Base-by-base conservation (phyloP, 2,888 invertebrate genomes). In the Lasioglossum morio region DNA sequence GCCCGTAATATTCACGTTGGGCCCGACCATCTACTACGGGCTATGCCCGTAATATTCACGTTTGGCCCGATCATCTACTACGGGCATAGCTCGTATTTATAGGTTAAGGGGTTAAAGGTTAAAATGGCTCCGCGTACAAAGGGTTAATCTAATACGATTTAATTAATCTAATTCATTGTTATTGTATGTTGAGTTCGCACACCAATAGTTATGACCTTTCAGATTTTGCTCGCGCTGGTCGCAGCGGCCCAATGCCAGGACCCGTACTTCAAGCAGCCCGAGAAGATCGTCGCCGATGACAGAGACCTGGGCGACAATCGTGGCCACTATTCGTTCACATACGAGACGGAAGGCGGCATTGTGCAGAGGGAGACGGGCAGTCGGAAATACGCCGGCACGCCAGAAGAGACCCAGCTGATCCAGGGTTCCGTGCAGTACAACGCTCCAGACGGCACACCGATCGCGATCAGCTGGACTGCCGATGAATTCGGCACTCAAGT, bases 401-500 rank as follows among this genome's bases (percentile, higher is more conserved):
- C 92, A n/a, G 92, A 93, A 72, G 95, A 95, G 81, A 91, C 95
- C 0, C 95, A 95, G 70, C 81, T 95, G 81, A 95, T 95, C 60
- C 95, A 95, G 70, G 95, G 95, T 0, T 95, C 95, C 0, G 95
- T 95, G 0, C 95, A 95, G 80, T 95, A 95, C 88, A 95, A 95
- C 78, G 95, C 95, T 0, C 95, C 95, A 0, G 95, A 95, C 78
- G 95, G 95, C 16, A 95, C 95, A 0, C 95, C 95, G 4, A 93
- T 95, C 43, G 94, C 95, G 16, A 85, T 94, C 48, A 95, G 95
- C 82, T 95, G 95, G 95, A 95, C 95, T 0, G 95, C 95, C 48
- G 95, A 95, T 70, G 95, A 95, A 76, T 95, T 93, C 60, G 95
- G 95, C 0, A 90, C 94, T 16, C 95, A 94, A 87, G 94, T 95